Evolutionary conservation across 2,797 vertebrate species (phyloP).

Genomic region (Pantherophis vulpinus): DNA sequence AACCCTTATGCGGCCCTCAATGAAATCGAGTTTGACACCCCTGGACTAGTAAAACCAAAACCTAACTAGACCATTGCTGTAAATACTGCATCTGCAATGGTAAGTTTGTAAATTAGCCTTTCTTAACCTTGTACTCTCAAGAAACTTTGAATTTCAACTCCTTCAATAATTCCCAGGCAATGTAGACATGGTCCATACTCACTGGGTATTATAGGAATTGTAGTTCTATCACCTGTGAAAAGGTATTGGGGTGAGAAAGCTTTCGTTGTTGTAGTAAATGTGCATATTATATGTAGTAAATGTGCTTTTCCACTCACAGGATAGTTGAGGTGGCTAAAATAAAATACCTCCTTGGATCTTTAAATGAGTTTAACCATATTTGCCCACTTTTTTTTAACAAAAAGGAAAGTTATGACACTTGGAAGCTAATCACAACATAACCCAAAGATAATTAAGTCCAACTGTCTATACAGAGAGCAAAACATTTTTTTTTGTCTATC

Average conservation of each 20-base stretch:
- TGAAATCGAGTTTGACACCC: too few species aligned
- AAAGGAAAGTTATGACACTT: not conserved
- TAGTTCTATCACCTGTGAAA: not conserved
- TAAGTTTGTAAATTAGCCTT: not conserved
- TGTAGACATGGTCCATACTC: not conserved
- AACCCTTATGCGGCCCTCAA: too few species aligned
- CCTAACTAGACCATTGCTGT: not conserved
- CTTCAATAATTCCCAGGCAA: not conserved
- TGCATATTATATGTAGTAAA: not conserved
- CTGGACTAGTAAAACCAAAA: not conserved
- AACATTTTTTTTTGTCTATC: not conserved
- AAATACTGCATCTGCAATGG: not conserved
- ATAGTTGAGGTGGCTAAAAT: not conserved
- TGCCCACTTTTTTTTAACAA: not conserved
- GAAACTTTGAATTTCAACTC: not conserved
- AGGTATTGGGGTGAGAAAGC: not conserved
- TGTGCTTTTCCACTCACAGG: not conserved
- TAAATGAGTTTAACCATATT: not conserved
- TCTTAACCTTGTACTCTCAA: not conserved
- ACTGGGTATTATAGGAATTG: not conserved
- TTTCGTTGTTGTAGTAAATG: not conserved
- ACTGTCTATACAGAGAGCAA: not conserved
- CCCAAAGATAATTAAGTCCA: not conserved
- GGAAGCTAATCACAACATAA: not conserved
- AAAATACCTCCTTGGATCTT: not conserved